Conservation (phyloP, 2,113 vertebrate genomes). For the Neopipo cinnamomea region DNA sequence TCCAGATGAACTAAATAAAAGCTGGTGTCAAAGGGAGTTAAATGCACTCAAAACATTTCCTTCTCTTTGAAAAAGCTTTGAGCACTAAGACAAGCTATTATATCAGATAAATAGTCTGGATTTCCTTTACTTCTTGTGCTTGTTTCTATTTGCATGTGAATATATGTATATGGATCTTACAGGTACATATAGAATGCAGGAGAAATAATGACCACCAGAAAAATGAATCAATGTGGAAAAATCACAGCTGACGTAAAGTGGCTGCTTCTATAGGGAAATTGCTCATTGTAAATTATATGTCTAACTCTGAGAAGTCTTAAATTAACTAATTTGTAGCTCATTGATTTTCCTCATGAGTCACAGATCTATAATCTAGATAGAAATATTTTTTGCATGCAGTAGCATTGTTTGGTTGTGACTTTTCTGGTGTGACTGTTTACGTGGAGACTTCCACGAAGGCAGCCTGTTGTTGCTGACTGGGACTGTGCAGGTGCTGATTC, state of each 20-base stretch:
- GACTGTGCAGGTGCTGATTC: not conserved
- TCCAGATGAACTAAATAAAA: conserved; percentile 7
- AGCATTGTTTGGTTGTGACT: not conserved
- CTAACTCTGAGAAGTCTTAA: not conserved
- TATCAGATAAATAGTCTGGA: not conserved
- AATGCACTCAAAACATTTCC: not conserved
- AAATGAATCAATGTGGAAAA: not conserved
- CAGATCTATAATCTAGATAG: not conserved
- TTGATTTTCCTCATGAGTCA: not conserved
- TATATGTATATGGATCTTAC: not conserved
- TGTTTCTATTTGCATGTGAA: not conserved
- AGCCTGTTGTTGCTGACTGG: not conserved
- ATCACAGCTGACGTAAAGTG: not conserved
- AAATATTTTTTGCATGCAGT: not conserved
- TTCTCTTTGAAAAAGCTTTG: not conserved
- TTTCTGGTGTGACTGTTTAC: fast-evolving
- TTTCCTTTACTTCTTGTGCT: not conserved
- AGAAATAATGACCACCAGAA: not conserved
- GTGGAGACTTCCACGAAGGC: fast-evolving
- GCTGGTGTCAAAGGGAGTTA: not conserved
- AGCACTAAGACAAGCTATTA: not conserved
- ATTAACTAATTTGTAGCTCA: not conserved
- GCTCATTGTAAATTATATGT: not conserved
- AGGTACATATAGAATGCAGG: fast-evolving
- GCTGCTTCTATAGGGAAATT: not conserved